phyloP scores from a whole-genome alignment of 2,113 vertebrate genomes.

The Astatoreochromis straeleni region DNA sequence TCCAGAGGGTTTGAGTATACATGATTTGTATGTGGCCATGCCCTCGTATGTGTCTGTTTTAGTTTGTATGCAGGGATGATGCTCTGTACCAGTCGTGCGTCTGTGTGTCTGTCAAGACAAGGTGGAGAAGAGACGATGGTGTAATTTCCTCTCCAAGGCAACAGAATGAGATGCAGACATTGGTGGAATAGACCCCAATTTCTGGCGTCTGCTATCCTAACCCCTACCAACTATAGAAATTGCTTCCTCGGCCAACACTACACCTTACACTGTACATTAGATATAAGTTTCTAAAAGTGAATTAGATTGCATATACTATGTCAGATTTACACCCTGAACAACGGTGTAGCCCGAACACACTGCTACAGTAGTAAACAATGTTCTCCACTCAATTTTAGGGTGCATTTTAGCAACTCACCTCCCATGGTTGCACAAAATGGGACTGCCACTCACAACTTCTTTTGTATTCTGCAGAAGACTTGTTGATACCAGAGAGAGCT shows the following conservation, averaged over 20 bases:
- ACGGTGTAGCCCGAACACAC: not conserved
- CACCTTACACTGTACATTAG: not conserved
- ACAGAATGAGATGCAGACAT: slow-evolving; percentile 15
- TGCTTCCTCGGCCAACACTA: not conserved
- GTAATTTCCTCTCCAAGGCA: slow-evolving; percentile 52
- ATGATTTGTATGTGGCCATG: not conserved
- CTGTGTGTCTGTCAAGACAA: not conserved
- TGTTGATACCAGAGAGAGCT: not conserved
- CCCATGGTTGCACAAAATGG: not conserved
- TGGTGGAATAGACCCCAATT: slow-evolving; percentile 14
- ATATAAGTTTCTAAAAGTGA: not conserved
- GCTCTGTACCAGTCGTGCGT: not conserved
- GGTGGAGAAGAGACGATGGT: not conserved
- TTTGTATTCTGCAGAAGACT: not conserved
- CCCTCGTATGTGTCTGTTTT: not conserved
- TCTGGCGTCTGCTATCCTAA: slow-evolving; percentile 8
- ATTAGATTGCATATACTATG: not conserved
- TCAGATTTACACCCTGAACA: not conserved
- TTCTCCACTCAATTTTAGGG: not conserved
- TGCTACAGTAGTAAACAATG: not conserved
- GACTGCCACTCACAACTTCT: not conserved
- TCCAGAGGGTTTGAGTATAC: not conserved
- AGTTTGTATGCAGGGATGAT: not conserved
- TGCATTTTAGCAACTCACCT: not conserved
- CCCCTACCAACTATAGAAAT: not conserved